A percentile compares a stretch with the other conserved stretches of the same genome.
These are phyloP conservation scores for Heliangelus exortis DNA, from an alignment of 2,797 vertebrate species.

Conservation along the genomic window DNA sequence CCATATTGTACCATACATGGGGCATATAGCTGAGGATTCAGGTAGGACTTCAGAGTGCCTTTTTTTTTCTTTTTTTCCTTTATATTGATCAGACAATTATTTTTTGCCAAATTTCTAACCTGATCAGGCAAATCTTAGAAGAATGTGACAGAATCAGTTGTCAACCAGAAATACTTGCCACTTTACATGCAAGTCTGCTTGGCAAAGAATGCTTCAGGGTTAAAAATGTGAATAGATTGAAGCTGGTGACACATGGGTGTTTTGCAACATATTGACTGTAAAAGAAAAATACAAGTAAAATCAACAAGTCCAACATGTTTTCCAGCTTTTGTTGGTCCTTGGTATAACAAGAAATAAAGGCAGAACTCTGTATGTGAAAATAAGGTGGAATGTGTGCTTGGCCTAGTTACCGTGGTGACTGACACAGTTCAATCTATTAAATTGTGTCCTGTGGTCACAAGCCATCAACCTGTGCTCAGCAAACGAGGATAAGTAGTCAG, in stretches of 20 bases:
- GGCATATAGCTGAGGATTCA: not conserved
- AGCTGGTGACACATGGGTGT: not conserved
- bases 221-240: not conserved
- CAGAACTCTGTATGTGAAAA: constrained; percentile 32
- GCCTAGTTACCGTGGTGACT: constrained; percentile 57
- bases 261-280: not conserved
- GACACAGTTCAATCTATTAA: constrained; percentile 66
- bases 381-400: constrained; percentile 13
- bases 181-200: not conserved
- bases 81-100: not conserved
- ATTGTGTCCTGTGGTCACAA: constrained; percentile 58
- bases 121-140: constrained; percentile 26
- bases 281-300: constrained; percentile 50
- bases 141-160: not conserved
- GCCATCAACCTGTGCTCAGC: constrained; percentile 25
- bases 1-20: not conserved
- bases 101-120: constrained; percentile 47
- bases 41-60: not conserved
- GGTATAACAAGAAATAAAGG: constrained; percentile 37
- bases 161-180: not conserved
- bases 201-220: not conserved
- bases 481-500: not conserved
- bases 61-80: not conserved
- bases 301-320: not conserved
- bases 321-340: not conserved